Conservation (phyloP, 2,113 vertebrate species). For the Hippoglossus stenolepis region DNA sequence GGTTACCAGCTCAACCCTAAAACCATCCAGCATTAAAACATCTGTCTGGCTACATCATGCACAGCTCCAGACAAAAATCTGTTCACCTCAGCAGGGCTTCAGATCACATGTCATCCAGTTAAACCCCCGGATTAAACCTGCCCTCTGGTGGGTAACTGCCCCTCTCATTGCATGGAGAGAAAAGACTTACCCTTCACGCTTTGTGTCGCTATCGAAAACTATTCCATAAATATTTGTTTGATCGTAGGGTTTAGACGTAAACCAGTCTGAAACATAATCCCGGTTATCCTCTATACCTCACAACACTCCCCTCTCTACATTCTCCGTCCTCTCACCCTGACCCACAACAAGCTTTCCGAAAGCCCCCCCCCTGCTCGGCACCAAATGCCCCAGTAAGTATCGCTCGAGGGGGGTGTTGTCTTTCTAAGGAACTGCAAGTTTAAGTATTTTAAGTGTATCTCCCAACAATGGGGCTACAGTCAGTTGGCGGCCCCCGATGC, state of each 20-base stretch:
- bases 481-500: conserved; percentile 21
- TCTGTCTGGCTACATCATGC: conserved; percentile 49
- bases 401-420: conserved; percentile 39
- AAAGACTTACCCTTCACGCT: conserved; percentile 22
- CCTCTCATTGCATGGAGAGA: conserved; percentile 21
- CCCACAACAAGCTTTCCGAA: too few species aligned
- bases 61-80: conserved; percentile 57
- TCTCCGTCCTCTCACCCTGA: neutral
- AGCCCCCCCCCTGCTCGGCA: too few species aligned
- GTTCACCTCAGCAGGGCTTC: conserved; percentile 68
- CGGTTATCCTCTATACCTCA: neutral
- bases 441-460: conserved; percentile 35
- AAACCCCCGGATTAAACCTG: conserved; percentile 62
- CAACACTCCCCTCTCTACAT: conserved; percentile 10
- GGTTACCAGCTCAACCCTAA: conserved; percentile 19
- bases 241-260: conserved; percentile 29
- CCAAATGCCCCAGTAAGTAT: conserved; percentile 14
- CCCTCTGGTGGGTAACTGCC: conserved; percentile 31
- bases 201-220: conserved; percentile 20
- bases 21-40: conserved; percentile 41
- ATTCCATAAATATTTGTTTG: conserved; percentile 30
- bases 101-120: conserved; percentile 55
- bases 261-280: conserved; percentile 35
- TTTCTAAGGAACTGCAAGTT: conserved; percentile 42
- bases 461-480: conserved; percentile 50